Base-by-base conservation (phyloP, 2,113 vertebrate genomes). In the Esox niger region DNA sequence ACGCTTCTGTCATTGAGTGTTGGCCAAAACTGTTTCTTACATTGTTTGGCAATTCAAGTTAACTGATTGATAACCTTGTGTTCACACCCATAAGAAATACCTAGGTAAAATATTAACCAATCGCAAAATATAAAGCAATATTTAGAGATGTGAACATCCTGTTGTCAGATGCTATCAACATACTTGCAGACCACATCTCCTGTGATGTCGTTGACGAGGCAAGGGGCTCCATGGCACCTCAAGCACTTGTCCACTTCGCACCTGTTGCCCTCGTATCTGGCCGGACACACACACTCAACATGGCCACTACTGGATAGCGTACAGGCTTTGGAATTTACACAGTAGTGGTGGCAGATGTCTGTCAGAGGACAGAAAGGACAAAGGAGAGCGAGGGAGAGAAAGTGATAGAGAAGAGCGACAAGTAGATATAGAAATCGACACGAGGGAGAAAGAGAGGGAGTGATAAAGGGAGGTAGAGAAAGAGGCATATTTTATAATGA, bases 321-420 rank as follows among this genome's bases (percentile, higher is more conserved):
- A 84, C 97, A 99, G 0, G 95, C 96, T 67, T 95, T 95, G 23
- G 95, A 98, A 85, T 98, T 95, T 66, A 98, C 94, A 56, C 97
- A 99, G 77, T 97, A 98, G 79, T 98, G 95, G 78, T 99, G 94
- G 79, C 97, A 99, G 60, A 99, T 90, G 67, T 98, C 97, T 99
- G 89, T 68, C 73, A 83, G 63, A 46, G 23, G 56, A 46, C 26
- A 52, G 46, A 6, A 25, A 5, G 54, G 20, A 72, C 52, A 54
- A 23, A 46, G 20, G 68, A 47, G 26, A 43, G 33, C 54, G 30
- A 23, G 33, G 21, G 7, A 29, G 23, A 61, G 30, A n/a, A n/a
- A 38, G 46, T 23, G 29, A 33, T 32, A 43, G 3, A 21, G 17
- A 61, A 8, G 61, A 33, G 61, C n/a, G 43, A 66, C 30, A 62